Evolutionary conservation across 64 coral and sea anemone species (phyloP).

Genomic region (Trachythela sp.): DNA sequence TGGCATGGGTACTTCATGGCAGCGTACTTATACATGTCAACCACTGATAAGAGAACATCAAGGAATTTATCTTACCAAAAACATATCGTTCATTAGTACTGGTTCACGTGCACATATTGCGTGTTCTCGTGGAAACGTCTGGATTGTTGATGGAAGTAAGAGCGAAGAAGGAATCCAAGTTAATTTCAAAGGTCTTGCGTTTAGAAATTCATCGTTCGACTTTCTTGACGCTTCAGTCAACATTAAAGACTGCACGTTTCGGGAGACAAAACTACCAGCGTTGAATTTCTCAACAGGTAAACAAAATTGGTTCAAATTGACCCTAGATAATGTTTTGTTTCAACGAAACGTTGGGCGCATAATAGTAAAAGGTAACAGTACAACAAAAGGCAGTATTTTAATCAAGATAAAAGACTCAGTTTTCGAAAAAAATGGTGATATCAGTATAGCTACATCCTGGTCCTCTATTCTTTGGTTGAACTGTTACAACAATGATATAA

Average conservation of each 20-base stretch:
- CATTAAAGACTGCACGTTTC: not conserved
- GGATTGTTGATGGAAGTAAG: not conserved
- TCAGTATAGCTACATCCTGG: not conserved
- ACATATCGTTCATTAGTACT: not conserved
- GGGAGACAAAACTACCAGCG: not conserved
- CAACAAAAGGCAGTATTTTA: not conserved
- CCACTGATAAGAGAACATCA: not conserved
- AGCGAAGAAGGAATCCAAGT: not conserved
- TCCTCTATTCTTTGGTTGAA: not conserved
- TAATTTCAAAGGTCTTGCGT: not conserved
- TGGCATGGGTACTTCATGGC: not conserved
- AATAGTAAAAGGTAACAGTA: not conserved
- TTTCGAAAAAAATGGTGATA: not conserved
- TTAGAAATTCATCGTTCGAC: not conserved
- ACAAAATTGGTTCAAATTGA: not conserved
- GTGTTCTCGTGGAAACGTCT: not conserved
- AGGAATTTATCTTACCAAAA: not conserved
- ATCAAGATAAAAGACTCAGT: not conserved
- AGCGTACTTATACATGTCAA: not conserved
- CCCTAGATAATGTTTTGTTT: not conserved
- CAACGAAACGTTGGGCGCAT: not conserved
- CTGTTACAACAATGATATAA: not conserved
- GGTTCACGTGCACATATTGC: not conserved
- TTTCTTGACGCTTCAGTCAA: not conserved
- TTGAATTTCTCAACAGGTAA: not conserved